Percentiles rank a stretch among this genome's conserved stretches.
Evolutionary conservation across 2,888 invertebrate genomes (phyloP).

Genomic region (Cephus sareptanus): DNA sequence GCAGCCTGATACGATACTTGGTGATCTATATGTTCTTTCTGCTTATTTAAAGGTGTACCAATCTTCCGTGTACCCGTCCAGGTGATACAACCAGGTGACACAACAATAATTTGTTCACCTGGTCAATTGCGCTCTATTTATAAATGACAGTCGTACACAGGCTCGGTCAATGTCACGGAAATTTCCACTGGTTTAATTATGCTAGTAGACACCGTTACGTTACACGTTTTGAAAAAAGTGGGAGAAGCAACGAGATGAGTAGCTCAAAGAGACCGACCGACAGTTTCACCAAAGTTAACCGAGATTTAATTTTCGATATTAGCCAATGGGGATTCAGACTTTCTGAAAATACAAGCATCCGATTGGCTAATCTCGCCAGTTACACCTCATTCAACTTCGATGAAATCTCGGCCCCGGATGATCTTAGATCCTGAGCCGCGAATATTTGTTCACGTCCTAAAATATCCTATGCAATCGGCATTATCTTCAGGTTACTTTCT

Average conservation of each 20-base stretch:
- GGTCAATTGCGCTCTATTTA: background rate
- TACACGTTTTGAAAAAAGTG: background rate
- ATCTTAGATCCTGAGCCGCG: background rate
- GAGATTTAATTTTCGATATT: too few species aligned
- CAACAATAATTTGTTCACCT: background rate
- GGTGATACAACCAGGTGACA: background rate
- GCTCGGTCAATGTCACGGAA: background rate
- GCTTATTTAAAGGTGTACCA: background rate
- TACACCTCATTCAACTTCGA: too few species aligned
- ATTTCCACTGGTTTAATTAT: background rate
- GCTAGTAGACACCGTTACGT: background rate
- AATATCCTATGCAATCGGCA: background rate
- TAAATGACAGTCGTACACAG: background rate
- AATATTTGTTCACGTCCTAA: background rate
- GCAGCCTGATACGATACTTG: background rate
- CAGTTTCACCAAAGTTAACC: too few species aligned
- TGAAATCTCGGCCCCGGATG: too few species aligned
- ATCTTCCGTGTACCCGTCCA: background rate
- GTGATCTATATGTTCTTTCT: background rate
- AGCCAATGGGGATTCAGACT: too few species aligned
- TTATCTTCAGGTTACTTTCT: background rate
- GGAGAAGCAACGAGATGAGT: background rate
- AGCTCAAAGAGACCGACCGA: background rate
- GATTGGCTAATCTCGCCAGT: too few species aligned
- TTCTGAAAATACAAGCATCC: too few species aligned